Evolutionary conservation across 1,140 invertebrate species (phyloP).

Genomic region (Brachionus angularis): DNA sequence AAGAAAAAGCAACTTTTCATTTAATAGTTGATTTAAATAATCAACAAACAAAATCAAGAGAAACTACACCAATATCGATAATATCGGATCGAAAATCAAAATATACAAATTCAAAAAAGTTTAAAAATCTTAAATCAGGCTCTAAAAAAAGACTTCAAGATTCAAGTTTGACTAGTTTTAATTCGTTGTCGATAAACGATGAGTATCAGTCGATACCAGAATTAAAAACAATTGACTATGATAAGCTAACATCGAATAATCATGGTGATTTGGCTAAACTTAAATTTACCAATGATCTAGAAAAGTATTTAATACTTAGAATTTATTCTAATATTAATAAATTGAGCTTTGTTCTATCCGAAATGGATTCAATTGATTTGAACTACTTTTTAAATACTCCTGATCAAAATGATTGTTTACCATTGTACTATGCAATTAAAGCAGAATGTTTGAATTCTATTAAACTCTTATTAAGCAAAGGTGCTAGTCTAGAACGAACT

Average conservation of each 20-base stretch:
- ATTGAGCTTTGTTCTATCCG: background rate
- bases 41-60: too few species aligned
- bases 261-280: conserved; percentile 30
- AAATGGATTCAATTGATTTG: conserved; percentile 5
- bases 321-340: conserved; percentile 27
- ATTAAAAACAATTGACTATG: conserved; percentile 17
- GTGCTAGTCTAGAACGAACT: background rate
- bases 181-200: background rate
- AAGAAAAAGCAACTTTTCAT: too few species aligned
- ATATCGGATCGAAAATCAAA: too few species aligned
- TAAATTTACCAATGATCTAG: background rate
- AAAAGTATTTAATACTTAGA: conserved; percentile 32
- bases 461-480: background rate
- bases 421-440: conserved; percentile 34
- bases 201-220: conserved; percentile 5
- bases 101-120: too few species aligned
- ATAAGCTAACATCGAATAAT: background rate
- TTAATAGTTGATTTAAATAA: too few species aligned
- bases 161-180: conserved; percentile 3
- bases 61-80: too few species aligned
- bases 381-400: conserved; percentile 8
- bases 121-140: too few species aligned
- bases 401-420: conserved; percentile 34
- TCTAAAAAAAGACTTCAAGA: background rate
- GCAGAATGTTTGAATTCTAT: conserved; percentile 10